Percentiles rank a stretch among this genome's conserved stretches.
Conservation (phyloP, 2,113 vertebrate species). For the Circaetus cinerascens region DNA sequence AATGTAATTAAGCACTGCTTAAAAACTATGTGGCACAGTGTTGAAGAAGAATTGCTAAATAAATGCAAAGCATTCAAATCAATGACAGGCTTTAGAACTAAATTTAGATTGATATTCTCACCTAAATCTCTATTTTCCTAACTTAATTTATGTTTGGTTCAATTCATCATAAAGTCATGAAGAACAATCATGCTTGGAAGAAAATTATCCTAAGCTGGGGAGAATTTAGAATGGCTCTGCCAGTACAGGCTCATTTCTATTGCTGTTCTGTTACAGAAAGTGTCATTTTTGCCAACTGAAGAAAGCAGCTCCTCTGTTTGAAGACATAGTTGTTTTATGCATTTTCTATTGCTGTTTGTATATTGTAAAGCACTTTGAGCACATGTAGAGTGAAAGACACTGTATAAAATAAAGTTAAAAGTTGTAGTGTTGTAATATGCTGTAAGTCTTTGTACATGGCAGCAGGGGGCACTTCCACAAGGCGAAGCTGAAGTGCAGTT, state of each 20-base stretch:
- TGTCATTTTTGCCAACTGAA: constrained; percentile 17
- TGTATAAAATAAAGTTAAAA: not conserved
- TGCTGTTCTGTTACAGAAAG: not conserved
- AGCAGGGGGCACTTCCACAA: constrained; percentile 49
- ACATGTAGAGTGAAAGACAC: not conserved
- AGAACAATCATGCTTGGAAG: not conserved
- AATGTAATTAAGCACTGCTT: not conserved
- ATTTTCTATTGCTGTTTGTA: constrained; percentile 47
- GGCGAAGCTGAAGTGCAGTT: not conserved
- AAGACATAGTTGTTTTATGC: constrained; percentile 46
- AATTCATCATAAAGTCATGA: not conserved
- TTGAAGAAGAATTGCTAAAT: not conserved
- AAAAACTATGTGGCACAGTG: not conserved
- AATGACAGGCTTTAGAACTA: not conserved
- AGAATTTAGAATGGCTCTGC: not conserved
- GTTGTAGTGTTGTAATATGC: not conserved
- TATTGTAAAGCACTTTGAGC: constrained; percentile 27
- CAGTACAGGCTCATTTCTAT: constrained; percentile 21
- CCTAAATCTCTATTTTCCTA: not conserved
- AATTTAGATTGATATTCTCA: not conserved
- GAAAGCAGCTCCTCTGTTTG: constrained; percentile 27
- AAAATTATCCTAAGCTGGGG: not conserved
- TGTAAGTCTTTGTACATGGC: constrained; percentile 31
- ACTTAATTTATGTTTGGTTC: not conserved
- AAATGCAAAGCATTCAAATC: not conserved